Evolutionary conservation across 1,140 invertebrate species (phyloP), one percentile per base, ranked within the genome.

Genomic region (Rhagoletis pomonella): DNA sequence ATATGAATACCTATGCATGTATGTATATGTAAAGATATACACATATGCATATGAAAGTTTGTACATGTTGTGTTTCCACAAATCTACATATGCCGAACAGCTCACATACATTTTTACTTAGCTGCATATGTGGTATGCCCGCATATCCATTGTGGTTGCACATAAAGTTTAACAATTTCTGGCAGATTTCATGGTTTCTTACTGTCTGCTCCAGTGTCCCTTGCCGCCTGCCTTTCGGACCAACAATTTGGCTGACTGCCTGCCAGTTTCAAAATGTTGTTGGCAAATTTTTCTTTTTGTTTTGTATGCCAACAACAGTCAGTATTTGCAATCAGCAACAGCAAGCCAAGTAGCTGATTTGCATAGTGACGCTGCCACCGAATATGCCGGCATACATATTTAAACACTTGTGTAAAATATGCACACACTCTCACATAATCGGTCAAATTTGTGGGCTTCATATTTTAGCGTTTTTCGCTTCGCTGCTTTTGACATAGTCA

Each of bases 391-490:
- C 12, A 69, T 17, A 29, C 29, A 5, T 65, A 17, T 55, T 55
- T 55, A 29, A 29, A 29, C 29, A 29, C 29, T 29, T 29, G 29
- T 29, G 29, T 29, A 42, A 47, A 6, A 42, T 4, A 7, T 62
- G 7, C 19, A 47, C 42, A 47, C n/a, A 47, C 67, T 44, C 14
- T 14, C 17, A 39, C 12, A 47, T 73, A 73, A 73, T 73, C 67
- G 67, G 67, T 73, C 67, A 73, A 73, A 73, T 73, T 69, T 73
- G 67, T 73, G 67, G 42, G 67, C 67, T 73, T 73, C 67, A 73
- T 73, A 73, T 73, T 73, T 73, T 73, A 73, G 44, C 67, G 67
- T 47, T 47, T 73, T 73, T 17, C 67, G 67, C 67, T 73, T 47
- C 39, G 67, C 39, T 73, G 67, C 67, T 73, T 73, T 73, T 73